Evolutionary conservation across 1,140 invertebrate genomes (phyloP).

Genomic region (Heliconius melpomene): DNA sequence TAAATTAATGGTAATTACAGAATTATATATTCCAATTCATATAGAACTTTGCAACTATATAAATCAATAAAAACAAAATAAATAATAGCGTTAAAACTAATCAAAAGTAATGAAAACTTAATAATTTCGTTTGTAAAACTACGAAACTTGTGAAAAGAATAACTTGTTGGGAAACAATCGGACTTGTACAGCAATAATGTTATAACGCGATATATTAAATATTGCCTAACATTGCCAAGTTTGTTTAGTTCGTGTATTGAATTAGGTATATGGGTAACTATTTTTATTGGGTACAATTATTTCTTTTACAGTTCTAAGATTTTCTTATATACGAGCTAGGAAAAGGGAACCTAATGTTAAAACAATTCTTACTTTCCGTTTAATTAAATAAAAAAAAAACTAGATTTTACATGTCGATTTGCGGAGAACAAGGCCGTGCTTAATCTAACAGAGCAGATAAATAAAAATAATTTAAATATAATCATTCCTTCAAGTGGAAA

Average conservation of each 20-base stretch:
- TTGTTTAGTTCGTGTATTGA: constrained; percentile 4
- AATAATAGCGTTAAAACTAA: constrained; percentile 6
- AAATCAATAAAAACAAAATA: constrained; percentile 2
- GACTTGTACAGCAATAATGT: neutral
- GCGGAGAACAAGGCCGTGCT: too few relatives aligned
- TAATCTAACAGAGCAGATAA: too few relatives aligned
- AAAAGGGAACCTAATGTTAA: too few relatives aligned
- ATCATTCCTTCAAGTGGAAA: too few relatives aligned
- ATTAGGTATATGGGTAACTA: neutral
- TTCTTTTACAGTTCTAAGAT: neutral
- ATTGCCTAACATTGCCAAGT: constrained; percentile 6
- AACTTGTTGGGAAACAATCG: constrained; percentile 12
- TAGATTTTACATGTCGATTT: too few relatives aligned
- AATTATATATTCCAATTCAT: too few relatives aligned
- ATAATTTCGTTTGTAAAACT: constrained; percentile 11
- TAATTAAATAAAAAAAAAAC: too few relatives aligned
- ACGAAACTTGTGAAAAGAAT: neutral
- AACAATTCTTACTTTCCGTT: too few relatives aligned
- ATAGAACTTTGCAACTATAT: neutral
- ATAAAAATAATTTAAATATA: too few relatives aligned
- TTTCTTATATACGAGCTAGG: too few relatives aligned
- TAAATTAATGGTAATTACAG: too few relatives aligned
- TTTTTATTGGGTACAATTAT: neutral
- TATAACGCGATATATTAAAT: constrained; percentile 1
- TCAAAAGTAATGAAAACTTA: neutral